phyloP scores from a whole-genome alignment of 2,113 vertebrate species.

The Phylloscopus trochiloides region DNA sequence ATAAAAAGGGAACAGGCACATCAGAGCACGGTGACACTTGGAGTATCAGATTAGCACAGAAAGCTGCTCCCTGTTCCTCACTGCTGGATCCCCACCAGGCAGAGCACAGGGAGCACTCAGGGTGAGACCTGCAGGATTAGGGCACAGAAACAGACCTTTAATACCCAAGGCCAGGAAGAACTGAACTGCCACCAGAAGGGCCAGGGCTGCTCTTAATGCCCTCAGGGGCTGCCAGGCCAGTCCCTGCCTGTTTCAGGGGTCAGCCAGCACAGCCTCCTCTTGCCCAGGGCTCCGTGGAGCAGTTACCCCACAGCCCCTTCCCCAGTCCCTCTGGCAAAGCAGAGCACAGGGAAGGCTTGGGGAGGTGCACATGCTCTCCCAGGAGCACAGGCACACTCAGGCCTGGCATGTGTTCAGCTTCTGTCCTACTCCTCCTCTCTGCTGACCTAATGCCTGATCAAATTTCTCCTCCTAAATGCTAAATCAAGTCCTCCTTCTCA shows the following conservation, averaged over 20 bases:
- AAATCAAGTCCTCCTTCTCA: neutral
- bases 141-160: neutral
- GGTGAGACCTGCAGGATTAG: neutral
- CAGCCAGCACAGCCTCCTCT: neutral
- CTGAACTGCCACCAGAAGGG: neutral
- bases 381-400: neutral
- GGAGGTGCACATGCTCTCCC: accelerated
- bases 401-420: neutral
- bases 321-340: neutral
- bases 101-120: neutral
- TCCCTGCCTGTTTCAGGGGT: neutral
- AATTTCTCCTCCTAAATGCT: neutral
- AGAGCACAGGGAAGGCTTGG: neutral
- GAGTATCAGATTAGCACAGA: neutral
- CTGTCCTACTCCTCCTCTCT: neutral
- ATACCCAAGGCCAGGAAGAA: neutral
- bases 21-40: neutral
- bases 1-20: neutral
- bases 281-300: neutral
- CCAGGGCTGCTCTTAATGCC: neutral
- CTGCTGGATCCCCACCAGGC: neutral
- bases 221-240: neutral
- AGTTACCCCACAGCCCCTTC: accelerated
- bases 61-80: neutral
- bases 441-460: neutral